Base-by-base conservation (phyloP, 1,140 invertebrate genomes). In the silkworm (Bombyx mori) region DNA sequence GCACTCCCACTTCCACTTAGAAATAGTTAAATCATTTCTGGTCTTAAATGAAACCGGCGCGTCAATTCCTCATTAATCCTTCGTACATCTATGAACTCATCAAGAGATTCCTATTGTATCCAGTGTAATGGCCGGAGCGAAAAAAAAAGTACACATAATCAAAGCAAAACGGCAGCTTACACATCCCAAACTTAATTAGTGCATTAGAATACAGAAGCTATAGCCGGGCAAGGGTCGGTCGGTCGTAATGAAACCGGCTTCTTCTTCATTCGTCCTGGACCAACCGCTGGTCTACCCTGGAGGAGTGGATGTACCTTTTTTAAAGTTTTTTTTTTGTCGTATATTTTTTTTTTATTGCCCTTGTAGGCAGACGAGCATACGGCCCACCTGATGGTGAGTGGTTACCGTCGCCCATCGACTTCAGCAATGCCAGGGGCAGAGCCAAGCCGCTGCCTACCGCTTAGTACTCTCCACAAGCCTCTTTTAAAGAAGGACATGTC, bases 101-200 rank as follows among this genome's bases (percentile, higher is more conserved):
- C 76, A 76, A 73, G 76, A 57, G 72, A 68, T 68, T 69, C 61
- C 69, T 69, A 75, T 76, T 76, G 76, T 75, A 69, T 70, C 67
- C 68, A 58, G 44, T 59, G 68, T 74, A 75, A 75, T 71, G 68
- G 66, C 54, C 53, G 53, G 63, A 59, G 58, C 58, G 9, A 54
- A 12, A 54, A 46, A 44, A 54, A 54, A 53, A 43, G 44, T 42
- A 53, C 4, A 42, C 18, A 53, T 53, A 53, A 51, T 12, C 18
- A 12, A 53, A 35, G 22, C 18, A 12, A 53, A 35, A 52, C 4
- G 35, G n/a, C 26, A 42, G 51, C 42, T 43, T 42, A 12, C 8
- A 51, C 6, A 51, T 35, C 22, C 42, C 3, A 35, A 51, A 26
- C 22, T 35, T 51, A 26, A 51, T 7, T 8, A 7, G 42, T 26